Base-by-base conservation (phyloP, 2,888 invertebrate species). In the Cremastobaeus sp. region DNA sequence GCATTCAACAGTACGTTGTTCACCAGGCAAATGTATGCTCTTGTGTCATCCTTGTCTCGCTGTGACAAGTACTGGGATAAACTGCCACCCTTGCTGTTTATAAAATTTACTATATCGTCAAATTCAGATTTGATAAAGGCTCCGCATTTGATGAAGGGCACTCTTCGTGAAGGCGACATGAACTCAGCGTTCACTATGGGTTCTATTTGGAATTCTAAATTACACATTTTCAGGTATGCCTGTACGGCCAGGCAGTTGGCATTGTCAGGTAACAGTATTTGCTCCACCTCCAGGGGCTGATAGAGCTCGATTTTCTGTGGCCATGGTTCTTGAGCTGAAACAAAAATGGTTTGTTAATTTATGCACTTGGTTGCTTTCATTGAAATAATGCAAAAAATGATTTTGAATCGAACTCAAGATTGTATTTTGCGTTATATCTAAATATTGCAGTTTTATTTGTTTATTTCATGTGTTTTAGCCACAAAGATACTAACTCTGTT, bases 221-320 rank as follows among this genome's bases (percentile, higher is more conserved):
- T 92, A 84, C 96, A 96, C 95, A 99, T 98, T 89, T 95, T 95
- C 15, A 99, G 89, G 85, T 95, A 98, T 0, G 97, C 94, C 86
- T 97, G 96, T 0, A 97, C 96, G 1, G 97, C 95, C 12, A 98
- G 89, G 82, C 97, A 97, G 85, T 96, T 96, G 8, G 98, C 97
- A 88, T 95, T 96, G 86, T 99, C 98, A 1, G 97, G 95, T 45
- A 99, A 88, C 21, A 98, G 89, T 74, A 98, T 97, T 89, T 99
- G 99, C 82, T 96, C 97, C 21, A 94, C 95, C 87, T 97, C 96
- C 85, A 95, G 95, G 0, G 96, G 97, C 83, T 96, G 96, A 87
- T 93, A 97, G 12, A 98, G 87, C 76, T 92, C 92, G 2, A 95
- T 95, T 88, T 95, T 93, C 80, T 94, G 93, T 0, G 96, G 95